Base-by-base conservation (phyloP, 37 sponge, comb jelly and placozoan species). In the Oopsacas minuta region DNA sequence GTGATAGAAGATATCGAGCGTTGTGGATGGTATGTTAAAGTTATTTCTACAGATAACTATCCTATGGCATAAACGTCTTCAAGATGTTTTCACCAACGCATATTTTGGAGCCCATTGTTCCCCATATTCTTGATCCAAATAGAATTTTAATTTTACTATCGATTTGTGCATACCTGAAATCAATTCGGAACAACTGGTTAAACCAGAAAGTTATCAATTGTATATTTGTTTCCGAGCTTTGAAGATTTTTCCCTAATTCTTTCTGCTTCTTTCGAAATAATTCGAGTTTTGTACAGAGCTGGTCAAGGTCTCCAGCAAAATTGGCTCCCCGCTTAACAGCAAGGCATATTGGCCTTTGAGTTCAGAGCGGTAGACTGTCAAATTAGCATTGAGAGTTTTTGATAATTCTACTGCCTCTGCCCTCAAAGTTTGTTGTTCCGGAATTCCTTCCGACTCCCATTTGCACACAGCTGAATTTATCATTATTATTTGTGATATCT, bases 111-210 rank as follows among this genome's bases (percentile, higher is more conserved):
- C 20, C 75, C 22, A 61, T 61, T 20, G 75, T 61, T 12, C 75
- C 75, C 17, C 75, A 61, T 61, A 25, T 61, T 61, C 75, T 61
- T 20, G 75, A 61, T 61, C 75, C 75, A 25, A 12, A 61, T n/a
- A 3, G 28, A 61, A 32, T 3, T 34, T 61, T n/a, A 61, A 3
- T 34, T 61, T 61, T 5, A 7, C 28, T 5, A 32, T 61, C 22
- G 75, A 61, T 61, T 61, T 61, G n/a, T n/a, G n/a, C n/a, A n/a
- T n/a, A n/a, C n/a, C 75, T 61, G 5, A 61, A 61, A 61, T 61
- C 75, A 20, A 61, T 61, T n/a, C 75, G 75, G 75, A 61, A 61
- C 22, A 61, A 61, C 22, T 61, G 75, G 75, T 3, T 61, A 20
- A 61, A 61, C 22, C 75, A 61, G 22, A 61, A 61, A 61, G 75